These are phyloP conservation scores for Lateolabrax maculatus DNA, from an alignment of 2,797 vertebrate genomes.

Conservation along the genomic window DNA sequence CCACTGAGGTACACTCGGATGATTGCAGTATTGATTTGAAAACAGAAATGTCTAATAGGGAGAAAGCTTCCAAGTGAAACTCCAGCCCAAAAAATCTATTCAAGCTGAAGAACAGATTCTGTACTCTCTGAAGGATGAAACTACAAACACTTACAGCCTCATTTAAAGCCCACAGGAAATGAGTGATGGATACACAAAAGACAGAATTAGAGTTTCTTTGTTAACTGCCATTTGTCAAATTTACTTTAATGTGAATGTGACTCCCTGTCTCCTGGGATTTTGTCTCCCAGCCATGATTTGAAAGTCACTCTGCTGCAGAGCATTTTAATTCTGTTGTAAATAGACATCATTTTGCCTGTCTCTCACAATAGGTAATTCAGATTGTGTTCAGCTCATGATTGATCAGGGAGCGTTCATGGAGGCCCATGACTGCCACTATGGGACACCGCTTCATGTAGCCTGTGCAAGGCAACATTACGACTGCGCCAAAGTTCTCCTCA, in stretches of 20 bases:
- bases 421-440: slow-evolving; percentile 87
- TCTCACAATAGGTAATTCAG: slow-evolving; percentile 87
- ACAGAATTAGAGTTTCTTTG: not conserved
- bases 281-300: not conserved
- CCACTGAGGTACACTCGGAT: not conserved
- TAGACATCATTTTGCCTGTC: not conserved
- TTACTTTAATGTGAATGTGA: not conserved
- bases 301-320: not conserved
- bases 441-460: slow-evolving; percentile 94
- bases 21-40: slow-evolving; percentile 18
- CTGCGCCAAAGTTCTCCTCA: slow-evolving; percentile 92
- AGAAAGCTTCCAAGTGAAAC: slow-evolving; percentile 11
- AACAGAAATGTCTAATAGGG: not conserved
- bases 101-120: not conserved
- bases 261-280: not conserved
- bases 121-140: not conserved
- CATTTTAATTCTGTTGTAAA: not conserved
- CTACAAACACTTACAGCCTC: not conserved
- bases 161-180: not conserved
- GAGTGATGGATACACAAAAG: not conserved
- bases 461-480: slow-evolving; percentile 91
- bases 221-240: not conserved
- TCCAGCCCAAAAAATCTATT: slow-evolving; percentile 25
- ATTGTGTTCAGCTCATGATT: slow-evolving; percentile 93
- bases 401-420: slow-evolving; percentile 80